Conservation (phyloP, 2,888 invertebrate genomes). For the Cantharis nigra region DNA sequence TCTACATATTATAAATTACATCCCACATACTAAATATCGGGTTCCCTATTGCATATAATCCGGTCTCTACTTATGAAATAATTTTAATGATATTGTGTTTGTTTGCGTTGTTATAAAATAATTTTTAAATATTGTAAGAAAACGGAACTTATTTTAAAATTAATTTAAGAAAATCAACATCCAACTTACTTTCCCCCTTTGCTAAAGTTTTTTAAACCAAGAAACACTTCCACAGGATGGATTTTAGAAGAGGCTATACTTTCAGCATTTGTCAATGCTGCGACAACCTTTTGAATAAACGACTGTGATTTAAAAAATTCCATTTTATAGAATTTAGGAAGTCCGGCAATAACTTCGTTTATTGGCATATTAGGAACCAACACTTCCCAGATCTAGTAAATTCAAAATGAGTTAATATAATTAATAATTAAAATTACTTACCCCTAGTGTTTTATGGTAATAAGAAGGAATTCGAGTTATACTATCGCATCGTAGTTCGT, state of each 20-base stretch:
- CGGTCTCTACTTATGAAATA: too few species aligned
- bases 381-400: slow-evolving; percentile 65
- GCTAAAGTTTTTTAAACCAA: slow-evolving; percentile 65
- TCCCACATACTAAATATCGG: too few species aligned
- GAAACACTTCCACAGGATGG: slow-evolving; percentile 63
- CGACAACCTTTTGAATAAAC: slow-evolving; percentile 59
- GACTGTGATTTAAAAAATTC: slow-evolving; percentile 62
- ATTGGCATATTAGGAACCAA: slow-evolving; percentile 62
- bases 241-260: slow-evolving; percentile 53
- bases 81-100: too few species aligned
- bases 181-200: slow-evolving; percentile 64
- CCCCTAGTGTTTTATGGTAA: slow-evolving; percentile 66
- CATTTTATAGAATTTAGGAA: slow-evolving; percentile 67
- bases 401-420: not conserved
- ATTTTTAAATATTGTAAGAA: too few species aligned
- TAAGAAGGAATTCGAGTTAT: slow-evolving; percentile 73
- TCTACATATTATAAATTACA: too few species aligned
- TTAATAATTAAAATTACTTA: slow-evolving; percentile 45
- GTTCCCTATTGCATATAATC: too few species aligned
- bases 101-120: too few species aligned
- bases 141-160: too few species aligned
- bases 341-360: slow-evolving; percentile 58
- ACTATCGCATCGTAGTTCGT: slow-evolving; percentile 59
- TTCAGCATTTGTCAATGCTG: slow-evolving; percentile 59
- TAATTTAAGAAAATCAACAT: not conserved